phyloP scores from a whole-genome alignment of 2,888 invertebrate species.

The Acrobasis repandana region DNA sequence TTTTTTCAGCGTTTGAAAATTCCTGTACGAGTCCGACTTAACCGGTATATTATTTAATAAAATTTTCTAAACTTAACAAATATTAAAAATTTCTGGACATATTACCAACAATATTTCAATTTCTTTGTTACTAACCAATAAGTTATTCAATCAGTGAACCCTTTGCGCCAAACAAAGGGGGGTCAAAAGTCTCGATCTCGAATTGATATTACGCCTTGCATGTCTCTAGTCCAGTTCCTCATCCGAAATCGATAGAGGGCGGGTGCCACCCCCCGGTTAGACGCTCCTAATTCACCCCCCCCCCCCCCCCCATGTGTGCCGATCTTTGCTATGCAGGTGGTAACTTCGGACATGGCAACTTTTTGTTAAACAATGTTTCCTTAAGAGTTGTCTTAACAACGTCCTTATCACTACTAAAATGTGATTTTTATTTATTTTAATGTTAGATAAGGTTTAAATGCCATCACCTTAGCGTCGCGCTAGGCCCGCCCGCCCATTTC shows the following conservation, averaged over 20 bases:
- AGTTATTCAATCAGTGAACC: conserved; percentile 5
- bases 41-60: no score
- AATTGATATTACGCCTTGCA: conserved; percentile 79
- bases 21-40: no score
- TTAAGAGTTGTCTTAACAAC: no score
- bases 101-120: background rate
- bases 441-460: no score
- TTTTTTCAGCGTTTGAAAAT: no score
- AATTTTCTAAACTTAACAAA: no score
- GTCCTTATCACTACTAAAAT: no score
- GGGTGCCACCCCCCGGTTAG: conserved; percentile 68
- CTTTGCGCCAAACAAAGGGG: conserved; percentile 47
- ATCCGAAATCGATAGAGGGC: conserved; percentile 79
- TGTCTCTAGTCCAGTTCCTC: conserved; percentile 81
- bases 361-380: conserved; percentile 13
- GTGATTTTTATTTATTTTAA: no score
- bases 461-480: no score
- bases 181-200: conserved; percentile 44
- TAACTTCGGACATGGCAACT: conserved; percentile 27
- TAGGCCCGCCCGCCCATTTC: no score
- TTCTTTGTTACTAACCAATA: background rate
- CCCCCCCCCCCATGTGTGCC: conserved; percentile 63
- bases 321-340: conserved; percentile 54
- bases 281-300: conserved; percentile 69
- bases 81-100: background rate